phyloP scores from a whole-genome alignment of 1,140 invertebrate genomes.

The Lordiphosa collinella region DNA sequence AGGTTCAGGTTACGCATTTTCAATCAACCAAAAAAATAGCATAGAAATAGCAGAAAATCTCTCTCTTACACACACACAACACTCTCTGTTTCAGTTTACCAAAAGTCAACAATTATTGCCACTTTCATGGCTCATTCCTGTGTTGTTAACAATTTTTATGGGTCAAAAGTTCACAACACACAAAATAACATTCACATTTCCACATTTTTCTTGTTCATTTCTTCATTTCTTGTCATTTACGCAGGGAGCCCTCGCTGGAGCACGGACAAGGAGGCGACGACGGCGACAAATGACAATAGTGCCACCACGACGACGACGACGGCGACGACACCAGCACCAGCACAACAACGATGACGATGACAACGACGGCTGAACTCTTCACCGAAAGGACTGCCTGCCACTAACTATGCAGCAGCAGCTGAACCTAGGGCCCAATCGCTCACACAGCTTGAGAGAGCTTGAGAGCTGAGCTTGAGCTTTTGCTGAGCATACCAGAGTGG shows the following conservation, averaged over 20 bases:
- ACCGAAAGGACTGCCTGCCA: slow-evolving; percentile 74
- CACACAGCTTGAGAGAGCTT: slow-evolving; percentile 23
- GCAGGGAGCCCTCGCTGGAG: slow-evolving; percentile 16
- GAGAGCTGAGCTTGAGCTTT: slow-evolving; percentile 39
- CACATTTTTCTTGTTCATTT: slow-evolving; percentile 60
- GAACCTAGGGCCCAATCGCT: slow-evolving; percentile 34
- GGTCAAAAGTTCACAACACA: slow-evolving; percentile 67
- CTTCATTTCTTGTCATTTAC: slow-evolving; percentile 54
- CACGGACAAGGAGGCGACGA: slow-evolving; percentile 27
- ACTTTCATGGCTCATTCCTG: slow-evolving; percentile 1
- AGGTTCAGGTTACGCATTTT: slow-evolving; percentile 75
- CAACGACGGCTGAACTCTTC: slow-evolving; percentile 66
- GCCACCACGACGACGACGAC: slow-evolving; percentile 26
- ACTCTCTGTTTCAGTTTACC: slow-evolving; percentile 30
- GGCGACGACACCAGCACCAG: background rate
- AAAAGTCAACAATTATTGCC: slow-evolving; percentile 17
- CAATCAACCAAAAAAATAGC: slow-evolving; percentile 26
- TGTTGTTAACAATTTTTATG: slow-evolving; percentile 32
- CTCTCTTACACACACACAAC: slow-evolving; percentile 1
- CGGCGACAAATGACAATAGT: slow-evolving; percentile 26
- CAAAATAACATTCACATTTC: slow-evolving; percentile 33
- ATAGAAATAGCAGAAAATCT: background rate
- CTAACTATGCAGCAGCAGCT: slow-evolving; percentile 57
- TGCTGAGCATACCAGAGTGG: background rate
- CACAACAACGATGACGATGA: slow-evolving; percentile 1